phyloP scores from a whole-genome alignment of 2,113 vertebrate genomes.

The Sander vitreus region DNA sequence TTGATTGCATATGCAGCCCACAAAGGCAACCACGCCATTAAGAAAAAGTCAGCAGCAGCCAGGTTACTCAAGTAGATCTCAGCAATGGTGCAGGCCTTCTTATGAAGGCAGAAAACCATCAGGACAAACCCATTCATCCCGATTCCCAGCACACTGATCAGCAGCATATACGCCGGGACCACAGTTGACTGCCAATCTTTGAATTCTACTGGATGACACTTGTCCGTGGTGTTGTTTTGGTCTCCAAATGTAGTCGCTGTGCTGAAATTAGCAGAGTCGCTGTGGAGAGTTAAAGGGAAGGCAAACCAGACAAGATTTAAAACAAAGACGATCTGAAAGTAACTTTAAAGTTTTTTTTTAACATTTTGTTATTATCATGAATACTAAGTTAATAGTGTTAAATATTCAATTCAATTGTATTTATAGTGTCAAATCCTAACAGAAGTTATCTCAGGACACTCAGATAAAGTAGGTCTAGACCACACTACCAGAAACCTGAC shows the following conservation, averaged over 20 bases:
- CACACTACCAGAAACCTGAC: too few relatives aligned
- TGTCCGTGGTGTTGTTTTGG: conserved; percentile 4
- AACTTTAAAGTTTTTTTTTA: neutral
- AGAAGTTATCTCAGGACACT: too few relatives aligned
- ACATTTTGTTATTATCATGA: neutral
- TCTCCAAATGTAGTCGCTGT: rapidly evolving
- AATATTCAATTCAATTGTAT: too few relatives aligned
- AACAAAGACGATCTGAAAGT: neutral
- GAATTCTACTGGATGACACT: neutral
- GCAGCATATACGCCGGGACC: conserved; percentile 86
- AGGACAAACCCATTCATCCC: conserved; percentile 90
- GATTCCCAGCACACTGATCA: conserved; percentile 83
- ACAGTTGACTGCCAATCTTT: conserved; percentile 73
- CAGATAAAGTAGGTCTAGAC: too few relatives aligned
- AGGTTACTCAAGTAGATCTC: conserved; percentile 92
- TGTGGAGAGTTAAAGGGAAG: conserved; percentile 20
- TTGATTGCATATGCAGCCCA: conserved; percentile 87
- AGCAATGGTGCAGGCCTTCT: conserved; percentile 87
- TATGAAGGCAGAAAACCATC: conserved; percentile 87
- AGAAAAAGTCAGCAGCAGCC: conserved; percentile 87
- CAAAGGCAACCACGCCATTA: conserved; percentile 87
- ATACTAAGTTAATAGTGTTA: neutral
- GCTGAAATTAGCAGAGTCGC: neutral
- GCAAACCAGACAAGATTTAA: neutral
- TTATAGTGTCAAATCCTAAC: too few relatives aligned